Evolutionary conservation across 2,888 invertebrate species (phyloP).

Genomic region (Deilephila porcellus): DNA sequence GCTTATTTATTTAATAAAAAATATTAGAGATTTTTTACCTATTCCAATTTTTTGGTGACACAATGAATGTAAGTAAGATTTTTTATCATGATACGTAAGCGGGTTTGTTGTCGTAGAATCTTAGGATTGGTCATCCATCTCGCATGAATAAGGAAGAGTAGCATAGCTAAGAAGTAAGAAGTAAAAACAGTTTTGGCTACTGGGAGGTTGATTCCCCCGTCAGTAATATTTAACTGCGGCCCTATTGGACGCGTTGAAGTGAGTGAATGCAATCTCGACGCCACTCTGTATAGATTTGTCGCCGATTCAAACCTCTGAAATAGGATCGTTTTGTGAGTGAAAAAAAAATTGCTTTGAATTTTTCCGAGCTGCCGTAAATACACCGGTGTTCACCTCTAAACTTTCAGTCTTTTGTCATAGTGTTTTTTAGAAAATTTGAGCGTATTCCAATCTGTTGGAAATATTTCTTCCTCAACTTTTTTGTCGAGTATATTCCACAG

Average conservation of each 20-base stretch:
- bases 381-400: background rate
- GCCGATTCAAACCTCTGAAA: slow-evolving; percentile 23
- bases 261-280: slow-evolving; percentile 27
- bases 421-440: background rate
- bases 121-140: background rate
- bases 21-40: too few relatives aligned
- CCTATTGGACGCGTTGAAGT: slow-evolving; percentile 13
- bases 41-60: too few relatives aligned
- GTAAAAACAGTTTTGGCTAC: background rate
- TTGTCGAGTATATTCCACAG: background rate
- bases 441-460: background rate
- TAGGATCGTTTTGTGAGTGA: slow-evolving; percentile 14
- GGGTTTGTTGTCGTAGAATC: too few relatives aligned
- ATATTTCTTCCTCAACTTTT: background rate
- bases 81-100: too few relatives aligned
- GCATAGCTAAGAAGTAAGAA: background rate
- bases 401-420: background rate
- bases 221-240: background rate
- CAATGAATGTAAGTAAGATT: too few relatives aligned
- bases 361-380: background rate
- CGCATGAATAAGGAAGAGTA: background rate
- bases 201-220: background rate
- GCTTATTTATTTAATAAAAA: too few relatives aligned
- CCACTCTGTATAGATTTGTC: slow-evolving; percentile 29
- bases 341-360: slow-evolving; percentile 7